These are phyloP conservation scores for Zenarchopterus dispar DNA, from an alignment of 2,797 vertebrate genomes.

Conservation along the genomic window DNA sequence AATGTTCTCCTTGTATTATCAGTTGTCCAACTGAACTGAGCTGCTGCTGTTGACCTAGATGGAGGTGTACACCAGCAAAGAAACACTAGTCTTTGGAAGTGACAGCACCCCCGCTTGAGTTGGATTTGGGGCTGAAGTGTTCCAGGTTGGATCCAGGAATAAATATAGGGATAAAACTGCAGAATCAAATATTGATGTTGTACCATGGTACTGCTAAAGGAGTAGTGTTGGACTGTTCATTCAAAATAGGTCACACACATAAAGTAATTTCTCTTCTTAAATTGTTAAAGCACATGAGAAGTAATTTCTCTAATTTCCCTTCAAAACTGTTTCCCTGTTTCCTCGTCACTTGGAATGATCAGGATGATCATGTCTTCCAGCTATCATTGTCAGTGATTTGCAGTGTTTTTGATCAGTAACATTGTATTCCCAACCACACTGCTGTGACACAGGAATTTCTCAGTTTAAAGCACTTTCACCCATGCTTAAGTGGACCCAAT, in stretches of 20 bases:
- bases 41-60: conserved; percentile 62
- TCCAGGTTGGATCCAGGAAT: conserved; percentile 10
- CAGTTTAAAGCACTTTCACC: no score
- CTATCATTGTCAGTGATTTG: conserved; percentile 24
- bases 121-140: conserved; percentile 25
- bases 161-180: conserved; percentile 26
- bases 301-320: conserved; percentile 32
- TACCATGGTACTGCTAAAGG: conserved; percentile 2
- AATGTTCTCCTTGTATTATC: conserved; percentile 64
- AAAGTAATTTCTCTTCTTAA: conserved; percentile 30
- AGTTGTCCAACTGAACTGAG: conserved; percentile 60
- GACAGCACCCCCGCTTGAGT: conserved; percentile 31
- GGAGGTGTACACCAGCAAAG: conserved; percentile 36
- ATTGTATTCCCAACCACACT: conserved; percentile 4
- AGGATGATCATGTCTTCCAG: not conserved
- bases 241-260: conserved; percentile 41
- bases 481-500: no score
- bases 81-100: conserved; percentile 8
- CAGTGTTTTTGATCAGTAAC: conserved; percentile 10
- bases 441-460: no score
- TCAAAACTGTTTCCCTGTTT: conserved; percentile 5
- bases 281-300: conserved; percentile 39
- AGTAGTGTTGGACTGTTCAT: conserved; percentile 34
- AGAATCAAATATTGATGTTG: conserved; percentile 18
- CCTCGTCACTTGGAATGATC: conserved; percentile 15